phyloP scores from a whole-genome alignment of 92 coral and sea anemone genomes.

The Phymanthus crucifer region DNA sequence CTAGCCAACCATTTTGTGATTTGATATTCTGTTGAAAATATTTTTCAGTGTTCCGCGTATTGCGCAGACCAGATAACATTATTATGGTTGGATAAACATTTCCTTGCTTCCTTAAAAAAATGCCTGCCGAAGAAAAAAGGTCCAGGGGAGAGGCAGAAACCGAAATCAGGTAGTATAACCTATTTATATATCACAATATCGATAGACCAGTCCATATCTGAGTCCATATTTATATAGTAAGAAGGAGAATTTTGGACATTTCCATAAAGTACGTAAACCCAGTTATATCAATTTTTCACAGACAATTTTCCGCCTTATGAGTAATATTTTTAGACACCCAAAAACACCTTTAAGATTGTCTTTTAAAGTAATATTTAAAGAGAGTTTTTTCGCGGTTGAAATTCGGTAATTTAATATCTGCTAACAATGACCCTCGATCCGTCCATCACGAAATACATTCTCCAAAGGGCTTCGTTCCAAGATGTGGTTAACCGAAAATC shows the following conservation, averaged over 20 bases:
- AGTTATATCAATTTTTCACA: too few species aligned
- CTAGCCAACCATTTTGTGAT: constrained; percentile 10
- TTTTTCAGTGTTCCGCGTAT: background rate
- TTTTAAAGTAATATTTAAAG: background rate
- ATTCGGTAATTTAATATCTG: background rate
- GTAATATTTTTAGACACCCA: background rate
- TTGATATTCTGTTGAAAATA: background rate
- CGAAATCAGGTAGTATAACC: constrained; percentile 52
- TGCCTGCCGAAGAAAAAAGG: constrained; percentile 78
- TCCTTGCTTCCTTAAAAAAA: constrained; percentile 3
- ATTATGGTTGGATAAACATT: constrained; percentile 21
- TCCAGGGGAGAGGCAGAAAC: constrained; percentile 51
- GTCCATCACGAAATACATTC: constrained; percentile 3
- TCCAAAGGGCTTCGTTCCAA: background rate
- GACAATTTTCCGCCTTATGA: background rate
- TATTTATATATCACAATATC: background rate
- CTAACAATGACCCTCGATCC: background rate
- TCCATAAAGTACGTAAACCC: background rate
- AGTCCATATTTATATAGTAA: too few species aligned
- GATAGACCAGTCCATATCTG: background rate
- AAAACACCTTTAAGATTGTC: background rate
- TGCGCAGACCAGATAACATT: background rate
- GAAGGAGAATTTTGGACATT: background rate
- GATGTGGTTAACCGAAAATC: constrained; percentile 3
- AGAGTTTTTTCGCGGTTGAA: background rate